Base-by-base conservation (phyloP, 2,113 vertebrate genomes). In the Petaurus breviceps region DNA sequence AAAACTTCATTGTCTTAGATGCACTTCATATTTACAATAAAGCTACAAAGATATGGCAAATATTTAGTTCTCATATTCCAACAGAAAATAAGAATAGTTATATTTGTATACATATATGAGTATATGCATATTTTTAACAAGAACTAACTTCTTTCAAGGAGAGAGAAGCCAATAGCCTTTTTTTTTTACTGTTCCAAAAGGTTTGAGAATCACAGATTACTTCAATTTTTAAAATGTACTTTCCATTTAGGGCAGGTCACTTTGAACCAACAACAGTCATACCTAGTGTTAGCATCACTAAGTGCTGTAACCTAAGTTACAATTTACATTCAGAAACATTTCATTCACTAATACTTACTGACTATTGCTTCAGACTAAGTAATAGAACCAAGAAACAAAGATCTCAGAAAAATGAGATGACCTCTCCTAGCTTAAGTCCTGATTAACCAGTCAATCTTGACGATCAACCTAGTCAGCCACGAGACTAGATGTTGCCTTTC, bases 351-450 rank as follows among this genome's bases (percentile, higher is more conserved):
- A 37, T 90, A 37, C 77, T 94, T 94, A 92, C 8, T 92, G 96
- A 68, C n/a, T 96, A 95, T 51, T 92, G 61, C 93, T 93, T 89
- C 93, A 49, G 92, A 89, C 93, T 95, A 93, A 51, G 53, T 90
- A 50, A 92, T 92, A 94, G 47, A 53, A 47, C 52, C 93, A 94
- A 94, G 22, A 92, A 46, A 84, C 89, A 55, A 28, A 52, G n/a
- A 95, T 89, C 24, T 95, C n/a, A 89, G 92, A 90, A 52, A 49
- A 55, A 46, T 57, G n/a, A 50, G 61, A 53, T 5, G 9, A 96
- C 12, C 25, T 94, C 4, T 77, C 43, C 9, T 25, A 94, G 77
- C 68, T 26, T 16, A 51, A 52, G 92, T 61, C 52, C 24, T 46
- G 26, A 94, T 51, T 50, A n/a, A 54, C 31, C 23, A 57, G 90